These are phyloP conservation scores for Epizoanthus scotinus DNA, from an alignment of 92 coral and sea anemone species.

Conservation along the genomic window DNA sequence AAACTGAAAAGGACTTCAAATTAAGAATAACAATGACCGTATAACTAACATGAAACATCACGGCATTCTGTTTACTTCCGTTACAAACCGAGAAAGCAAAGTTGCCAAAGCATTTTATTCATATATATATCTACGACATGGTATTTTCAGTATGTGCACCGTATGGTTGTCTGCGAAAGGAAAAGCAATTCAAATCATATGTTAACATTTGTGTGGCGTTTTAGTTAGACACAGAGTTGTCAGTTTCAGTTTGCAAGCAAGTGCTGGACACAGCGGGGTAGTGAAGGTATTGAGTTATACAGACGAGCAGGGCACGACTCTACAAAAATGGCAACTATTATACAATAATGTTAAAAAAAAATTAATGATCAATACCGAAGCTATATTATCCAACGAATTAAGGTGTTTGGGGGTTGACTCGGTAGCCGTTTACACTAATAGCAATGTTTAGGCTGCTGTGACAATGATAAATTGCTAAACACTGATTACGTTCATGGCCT, in stretches of 20 bases:
- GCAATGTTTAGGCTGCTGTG: slow-evolving; percentile 13
- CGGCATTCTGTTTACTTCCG: too few relatives aligned
- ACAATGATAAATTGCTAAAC: slow-evolving; percentile 43
- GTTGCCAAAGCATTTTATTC: too few relatives aligned
- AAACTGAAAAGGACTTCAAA: background rate
- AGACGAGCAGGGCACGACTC: slow-evolving; percentile 18
- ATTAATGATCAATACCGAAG: background rate
- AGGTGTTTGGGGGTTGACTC: background rate
- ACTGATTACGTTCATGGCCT: background rate
- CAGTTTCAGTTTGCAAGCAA: background rate
- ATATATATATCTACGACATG: too few relatives aligned
- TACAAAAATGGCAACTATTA: background rate
- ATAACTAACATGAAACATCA: background rate
- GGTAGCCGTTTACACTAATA: background rate
- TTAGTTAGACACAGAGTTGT: background rate
- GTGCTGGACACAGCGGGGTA: slow-evolving; percentile 9
- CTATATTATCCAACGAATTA: too few relatives aligned
- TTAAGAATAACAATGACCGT: background rate
- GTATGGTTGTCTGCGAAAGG: too few relatives aligned
- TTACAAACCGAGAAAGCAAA: background rate
- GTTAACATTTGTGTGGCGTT: too few relatives aligned
- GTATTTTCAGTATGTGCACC: too few relatives aligned
- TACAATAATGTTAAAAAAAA: background rate
- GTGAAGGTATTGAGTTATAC: background rate
- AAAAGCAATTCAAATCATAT: too few relatives aligned